These are phyloP conservation scores for Aphrophora alni DNA, from an alignment of 2,888 invertebrate genomes.

Conservation along the genomic window DNA sequence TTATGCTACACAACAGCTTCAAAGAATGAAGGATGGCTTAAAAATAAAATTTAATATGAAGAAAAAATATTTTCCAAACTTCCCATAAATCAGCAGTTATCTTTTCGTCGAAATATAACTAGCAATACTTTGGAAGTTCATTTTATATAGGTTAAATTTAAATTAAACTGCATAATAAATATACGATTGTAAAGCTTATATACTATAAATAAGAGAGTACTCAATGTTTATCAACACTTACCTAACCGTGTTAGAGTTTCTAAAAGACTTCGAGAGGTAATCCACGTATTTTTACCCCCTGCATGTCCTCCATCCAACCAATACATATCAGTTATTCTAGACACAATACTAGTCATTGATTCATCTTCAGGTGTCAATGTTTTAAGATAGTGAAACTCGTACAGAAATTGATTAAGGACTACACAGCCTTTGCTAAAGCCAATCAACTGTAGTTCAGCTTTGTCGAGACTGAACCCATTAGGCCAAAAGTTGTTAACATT, in stretches of 20 bases:
- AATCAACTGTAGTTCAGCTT: conserved; percentile 59
- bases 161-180: no score
- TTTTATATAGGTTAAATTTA: no score
- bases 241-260: conserved; percentile 75
- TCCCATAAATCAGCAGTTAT: no score
- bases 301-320: conserved; percentile 93
- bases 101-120: no score
- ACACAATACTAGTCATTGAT: conserved; percentile 68
- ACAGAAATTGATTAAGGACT: conserved; percentile 88
- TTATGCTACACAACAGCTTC: no score
- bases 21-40: no score
- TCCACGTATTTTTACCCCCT: conserved; percentile 89
- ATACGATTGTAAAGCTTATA: no score
- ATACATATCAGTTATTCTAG: conserved; percentile 76
- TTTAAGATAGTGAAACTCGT: conserved; percentile 80
- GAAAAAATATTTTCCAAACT: no score
- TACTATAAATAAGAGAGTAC: no score
- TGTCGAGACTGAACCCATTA: background rate
- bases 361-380: conserved; percentile 69
- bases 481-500: background rate
- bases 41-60: no score
- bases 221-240: conserved; percentile 53
- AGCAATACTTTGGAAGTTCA: no score
- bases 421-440: conserved; percentile 95
- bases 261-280: conserved; percentile 76